A percentile compares a stretch with the other conserved stretches of the same genome.
Evolutionary conservation across 2,888 invertebrate species (phyloP).

Genomic region (Campopleginae sp.): DNA sequence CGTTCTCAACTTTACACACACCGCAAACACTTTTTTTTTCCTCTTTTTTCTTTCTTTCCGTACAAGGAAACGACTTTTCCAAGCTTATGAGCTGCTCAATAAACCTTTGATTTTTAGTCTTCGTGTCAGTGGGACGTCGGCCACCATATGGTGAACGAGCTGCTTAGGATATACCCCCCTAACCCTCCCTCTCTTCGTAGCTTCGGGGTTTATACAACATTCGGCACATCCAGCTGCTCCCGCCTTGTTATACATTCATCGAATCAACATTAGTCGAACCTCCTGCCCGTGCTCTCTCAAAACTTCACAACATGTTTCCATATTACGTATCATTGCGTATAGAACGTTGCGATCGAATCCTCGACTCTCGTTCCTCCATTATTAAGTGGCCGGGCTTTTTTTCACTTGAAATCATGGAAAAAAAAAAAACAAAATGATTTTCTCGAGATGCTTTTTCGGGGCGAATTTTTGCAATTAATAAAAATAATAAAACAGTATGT

Average conservation of each 20-base stretch:
- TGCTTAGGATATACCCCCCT: neutral
- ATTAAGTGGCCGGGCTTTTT: too few relatives aligned
- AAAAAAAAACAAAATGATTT: too few relatives aligned
- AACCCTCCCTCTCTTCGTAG: too few relatives aligned
- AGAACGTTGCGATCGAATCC: neutral
- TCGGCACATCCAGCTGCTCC: slow-evolving; percentile 53
- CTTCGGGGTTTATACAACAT: slow-evolving; percentile 13
- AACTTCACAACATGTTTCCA: slow-evolving; percentile 5
- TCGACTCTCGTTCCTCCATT: neutral
- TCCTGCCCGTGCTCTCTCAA: neutral
- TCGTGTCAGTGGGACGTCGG: slow-evolving; percentile 66
- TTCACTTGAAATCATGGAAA: too few relatives aligned
- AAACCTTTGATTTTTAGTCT: slow-evolving; percentile 53
- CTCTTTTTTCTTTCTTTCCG: too few relatives aligned
- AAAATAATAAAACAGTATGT: too few relatives aligned
- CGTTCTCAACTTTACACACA: slow-evolving; percentile 66
- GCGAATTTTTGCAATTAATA: too few relatives aligned
- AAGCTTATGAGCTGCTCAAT: slow-evolving; percentile 53
- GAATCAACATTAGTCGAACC: slow-evolving; percentile 9
- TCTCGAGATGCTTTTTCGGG: too few relatives aligned
- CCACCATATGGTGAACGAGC: slow-evolving; percentile 59
- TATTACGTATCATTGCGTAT: neutral
- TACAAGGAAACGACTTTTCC: slow-evolving; percentile 73
- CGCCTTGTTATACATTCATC: slow-evolving; percentile 36
- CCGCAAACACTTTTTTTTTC: slow-evolving; percentile 74